Conservation (phyloP, 1,140 invertebrate genomes). For the Ceratina calcarata region DNA sequence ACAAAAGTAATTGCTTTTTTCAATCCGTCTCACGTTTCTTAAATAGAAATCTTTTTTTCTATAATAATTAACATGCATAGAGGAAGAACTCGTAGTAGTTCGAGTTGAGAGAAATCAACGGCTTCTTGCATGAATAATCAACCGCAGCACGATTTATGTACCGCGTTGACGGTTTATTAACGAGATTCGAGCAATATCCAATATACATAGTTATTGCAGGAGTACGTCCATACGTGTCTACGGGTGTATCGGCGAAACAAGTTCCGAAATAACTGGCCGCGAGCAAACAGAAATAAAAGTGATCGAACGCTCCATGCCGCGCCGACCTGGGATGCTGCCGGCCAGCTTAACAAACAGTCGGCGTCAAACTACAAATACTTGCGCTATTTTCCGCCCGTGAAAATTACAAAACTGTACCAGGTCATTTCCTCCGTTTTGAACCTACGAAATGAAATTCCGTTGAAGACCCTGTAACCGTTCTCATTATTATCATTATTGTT, state of each 20-base stretch:
- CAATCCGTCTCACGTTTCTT: no score
- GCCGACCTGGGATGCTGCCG: no score
- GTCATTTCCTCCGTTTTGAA: neutral
- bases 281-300: slow-evolving; percentile 45
- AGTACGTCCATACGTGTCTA: neutral
- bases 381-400: slow-evolving; percentile 2
- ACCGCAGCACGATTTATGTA: slow-evolving; percentile 6
- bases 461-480: neutral
- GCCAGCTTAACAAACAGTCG: slow-evolving; percentile 19
- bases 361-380: slow-evolving; percentile 6
- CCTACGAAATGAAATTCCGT: neutral
- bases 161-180: slow-evolving; percentile 9
- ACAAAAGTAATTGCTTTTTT: no score
- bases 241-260: slow-evolving; percentile 28
- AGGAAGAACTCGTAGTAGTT: no score
- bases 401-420: neutral
- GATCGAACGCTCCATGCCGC: slow-evolving; percentile 14
- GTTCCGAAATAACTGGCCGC: slow-evolving; percentile 34
- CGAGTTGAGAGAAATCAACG: neutral
- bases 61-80: neutral
- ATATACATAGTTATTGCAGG: slow-evolving; percentile 31
- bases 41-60: neutral
- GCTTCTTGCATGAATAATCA: neutral
- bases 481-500: no score
- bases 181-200: slow-evolving; percentile 21